These are phyloP conservation scores for Muscidifurax raptorellus DNA, from an alignment of 1,140 invertebrate species.

Conservation along the genomic window DNA sequence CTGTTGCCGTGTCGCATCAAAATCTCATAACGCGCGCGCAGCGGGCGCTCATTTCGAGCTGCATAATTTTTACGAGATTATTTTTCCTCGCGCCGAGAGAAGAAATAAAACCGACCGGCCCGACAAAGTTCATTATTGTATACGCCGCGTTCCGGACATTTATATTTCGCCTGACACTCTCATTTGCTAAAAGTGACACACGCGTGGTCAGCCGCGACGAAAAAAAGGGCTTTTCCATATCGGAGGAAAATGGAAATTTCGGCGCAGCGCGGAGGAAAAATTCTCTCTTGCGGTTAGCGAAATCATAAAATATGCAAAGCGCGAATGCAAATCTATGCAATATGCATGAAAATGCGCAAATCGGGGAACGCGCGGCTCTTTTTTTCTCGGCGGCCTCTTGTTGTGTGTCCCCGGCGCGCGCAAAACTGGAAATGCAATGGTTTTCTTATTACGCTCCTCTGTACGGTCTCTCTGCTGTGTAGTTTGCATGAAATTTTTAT, in stretches of 20 bases:
- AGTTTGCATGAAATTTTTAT: conserved; percentile 38
- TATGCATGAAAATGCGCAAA: conserved; percentile 63
- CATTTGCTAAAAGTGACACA: conserved; percentile 45
- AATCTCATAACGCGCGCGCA: no score
- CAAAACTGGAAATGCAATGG: conserved; percentile 36
- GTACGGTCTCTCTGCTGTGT: background rate
- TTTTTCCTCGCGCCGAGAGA: background rate
- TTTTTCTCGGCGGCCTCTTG: background rate
- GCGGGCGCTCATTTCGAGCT: no score
- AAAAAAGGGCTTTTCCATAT: background rate
- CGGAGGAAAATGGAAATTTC: conserved; percentile 50
- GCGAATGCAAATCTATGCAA: conserved; percentile 64
- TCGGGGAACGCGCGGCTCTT: conserved; percentile 36
- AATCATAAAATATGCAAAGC: conserved; percentile 68
- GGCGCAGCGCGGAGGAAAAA: conserved; percentile 34
- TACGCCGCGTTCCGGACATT: conserved; percentile 12
- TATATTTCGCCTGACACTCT: conserved; percentile 41
- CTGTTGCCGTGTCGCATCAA: no score
- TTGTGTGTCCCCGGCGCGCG: background rate
- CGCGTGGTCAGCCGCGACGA: conserved; percentile 6
- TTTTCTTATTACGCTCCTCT: conserved; percentile 34
- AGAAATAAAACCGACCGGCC: background rate
- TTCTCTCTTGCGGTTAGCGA: background rate
- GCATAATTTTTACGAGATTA: no score
- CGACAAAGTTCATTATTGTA: conserved; percentile 43